These are phyloP conservation scores for Gorsachius magnificus DNA, from an alignment of 2,797 vertebrate genomes.

Conservation along the genomic window DNA sequence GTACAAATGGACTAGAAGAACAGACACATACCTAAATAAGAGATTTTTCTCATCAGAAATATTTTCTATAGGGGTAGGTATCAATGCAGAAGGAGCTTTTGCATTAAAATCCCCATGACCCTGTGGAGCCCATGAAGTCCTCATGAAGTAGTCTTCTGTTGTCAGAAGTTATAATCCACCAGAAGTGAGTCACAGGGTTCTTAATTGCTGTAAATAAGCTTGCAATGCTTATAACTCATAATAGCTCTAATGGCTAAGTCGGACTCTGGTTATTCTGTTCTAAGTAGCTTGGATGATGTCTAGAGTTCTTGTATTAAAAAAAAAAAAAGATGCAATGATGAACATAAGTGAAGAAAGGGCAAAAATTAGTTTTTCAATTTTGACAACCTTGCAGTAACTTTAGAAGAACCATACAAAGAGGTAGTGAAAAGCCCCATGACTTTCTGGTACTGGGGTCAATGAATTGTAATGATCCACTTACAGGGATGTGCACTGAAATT, in stretches of 20 bases:
- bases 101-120: not conserved
- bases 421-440: not conserved
- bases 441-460: not conserved
- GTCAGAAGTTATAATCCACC: not conserved
- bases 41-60: not conserved
- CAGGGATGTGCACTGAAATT: not conserved
- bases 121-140: not conserved
- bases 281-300: not conserved
- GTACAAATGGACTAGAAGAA: not conserved
- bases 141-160: not conserved
- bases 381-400: not conserved
- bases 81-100: not conserved
- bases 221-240: not conserved
- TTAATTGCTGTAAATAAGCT: conserved; percentile 30
- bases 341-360: not conserved
- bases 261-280: not conserved
- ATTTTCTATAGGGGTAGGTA: not conserved
- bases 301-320: not conserved
- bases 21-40: not conserved
- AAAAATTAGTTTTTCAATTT: not conserved
- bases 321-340: not conserved
- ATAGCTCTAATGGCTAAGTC: not conserved
- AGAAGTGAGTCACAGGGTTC: not conserved
- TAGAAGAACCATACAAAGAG: not conserved
- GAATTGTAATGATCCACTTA: not conserved